phyloP scores from a whole-genome alignment of 1,140 invertebrate genomes.

The Mya arenaria region DNA sequence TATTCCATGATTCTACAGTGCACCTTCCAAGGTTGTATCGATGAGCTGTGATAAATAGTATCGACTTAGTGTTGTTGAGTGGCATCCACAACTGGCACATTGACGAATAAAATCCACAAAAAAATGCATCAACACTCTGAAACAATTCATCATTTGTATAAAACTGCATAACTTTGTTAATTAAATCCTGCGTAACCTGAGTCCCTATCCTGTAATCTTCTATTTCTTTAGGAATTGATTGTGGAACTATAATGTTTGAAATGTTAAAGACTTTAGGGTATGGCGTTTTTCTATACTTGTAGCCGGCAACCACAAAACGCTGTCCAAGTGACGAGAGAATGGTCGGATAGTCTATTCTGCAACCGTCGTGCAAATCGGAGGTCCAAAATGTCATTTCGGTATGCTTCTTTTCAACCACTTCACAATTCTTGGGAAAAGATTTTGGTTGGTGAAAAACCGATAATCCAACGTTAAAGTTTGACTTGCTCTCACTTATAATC shows the following conservation, averaged over 20 bases:
- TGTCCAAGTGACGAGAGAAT: background rate
- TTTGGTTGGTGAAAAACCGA: too few species aligned
- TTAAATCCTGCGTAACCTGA: background rate
- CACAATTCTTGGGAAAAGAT: too few species aligned
- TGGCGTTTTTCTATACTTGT: background rate
- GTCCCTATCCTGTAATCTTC: background rate
- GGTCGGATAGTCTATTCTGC: background rate
- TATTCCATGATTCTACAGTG: background rate
- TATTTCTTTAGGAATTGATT: background rate
- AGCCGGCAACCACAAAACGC: background rate
- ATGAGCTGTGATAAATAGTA: slow-evolving; percentile 6
- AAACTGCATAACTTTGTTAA: background rate
- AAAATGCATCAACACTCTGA: background rate
- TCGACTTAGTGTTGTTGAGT: slow-evolving; percentile 13
- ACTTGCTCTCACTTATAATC: too few species aligned
- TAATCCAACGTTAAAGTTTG: too few species aligned
- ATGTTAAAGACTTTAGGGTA: background rate
- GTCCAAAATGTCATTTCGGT: background rate
- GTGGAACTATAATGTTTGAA: background rate
- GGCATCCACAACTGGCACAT: slow-evolving; percentile 27
- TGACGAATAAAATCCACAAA: slow-evolving; percentile 10
- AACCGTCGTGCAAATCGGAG: slow-evolving; percentile 23
- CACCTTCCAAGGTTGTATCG: slow-evolving; percentile 21
- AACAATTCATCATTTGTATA: background rate
- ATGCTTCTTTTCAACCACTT: too few species aligned